These are phyloP conservation scores for Ovis aries DNA, from an alignment of 2,113 vertebrate genomes.

Conservation along the genomic window ARS-UI_Ramb_v3.0 NC_056069.1:65185001-65185500, in stretches of 20 bases:
- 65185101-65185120: neutral
- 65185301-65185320: neutral
- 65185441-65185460: neutral
- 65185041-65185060: neutral
- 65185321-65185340: neutral
- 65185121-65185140: neutral
- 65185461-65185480: neutral
- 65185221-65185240: neutral
- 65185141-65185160: accelerated
- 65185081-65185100: neutral
- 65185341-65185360: accelerated
- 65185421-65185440: neutral
- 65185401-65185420: neutral
- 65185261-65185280: neutral
- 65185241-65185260: neutral
- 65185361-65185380: neutral
- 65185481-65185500: neutral
- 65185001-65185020: neutral
- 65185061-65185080: too few species aligned
- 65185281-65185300: neutral
- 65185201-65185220: neutral
- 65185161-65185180: neutral
- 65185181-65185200: neutral
- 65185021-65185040: neutral
- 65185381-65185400: neutral